Evolutionary conservation across 2,888 invertebrate genomes (phyloP), one percentile per base, ranked within the genome.

Genomic region (Leucania comma): DNA sequence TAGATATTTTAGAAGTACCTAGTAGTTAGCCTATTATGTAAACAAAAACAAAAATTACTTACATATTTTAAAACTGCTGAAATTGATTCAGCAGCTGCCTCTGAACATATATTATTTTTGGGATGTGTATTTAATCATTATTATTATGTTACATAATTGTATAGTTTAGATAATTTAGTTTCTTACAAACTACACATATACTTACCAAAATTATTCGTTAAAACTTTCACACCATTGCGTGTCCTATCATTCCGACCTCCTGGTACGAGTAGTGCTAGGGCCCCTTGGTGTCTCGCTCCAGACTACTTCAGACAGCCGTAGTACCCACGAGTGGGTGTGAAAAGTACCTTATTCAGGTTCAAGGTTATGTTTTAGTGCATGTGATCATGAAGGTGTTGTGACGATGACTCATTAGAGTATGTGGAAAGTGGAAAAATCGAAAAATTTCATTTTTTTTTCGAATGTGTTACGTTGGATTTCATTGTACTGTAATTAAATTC

Each of bases 221-320:
- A 63, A 78, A 54, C 22, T 20, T 62, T 50, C 12, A 64, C 63
- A 26, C 4, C 9, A 3, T n/a, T 29, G 51, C 82, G 86, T 85
- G 83, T 83, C 69, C 80, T 86, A 85, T 85, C 85, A 78, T 73
- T 64, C 68, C 53, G 22, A 80, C 58, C 75, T 80, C 61, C 22
- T 50, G 32, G 76, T 61, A 46, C 75, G 65, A 80, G 86, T 68
- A 69, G 66, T 66, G 6, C 42, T 57, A 64, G 53, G 66, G 9
- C 67, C 83, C 82, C 85, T 65, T 68, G 65, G 62, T 73, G 76
- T 79, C 82, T 84, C 82, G 77, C 81, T 80, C 84, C 87, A 90
- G 88, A 90, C 89, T 87, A 91, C 92, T 91, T 84, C 88, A 91
- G 91, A 91, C 91, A 67, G 73, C 79, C 84, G 61, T 77, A 81